Base-by-base conservation (phyloP, 64 coral and sea anemone genomes). In the Dendrophyllia cribrosa region DNA sequence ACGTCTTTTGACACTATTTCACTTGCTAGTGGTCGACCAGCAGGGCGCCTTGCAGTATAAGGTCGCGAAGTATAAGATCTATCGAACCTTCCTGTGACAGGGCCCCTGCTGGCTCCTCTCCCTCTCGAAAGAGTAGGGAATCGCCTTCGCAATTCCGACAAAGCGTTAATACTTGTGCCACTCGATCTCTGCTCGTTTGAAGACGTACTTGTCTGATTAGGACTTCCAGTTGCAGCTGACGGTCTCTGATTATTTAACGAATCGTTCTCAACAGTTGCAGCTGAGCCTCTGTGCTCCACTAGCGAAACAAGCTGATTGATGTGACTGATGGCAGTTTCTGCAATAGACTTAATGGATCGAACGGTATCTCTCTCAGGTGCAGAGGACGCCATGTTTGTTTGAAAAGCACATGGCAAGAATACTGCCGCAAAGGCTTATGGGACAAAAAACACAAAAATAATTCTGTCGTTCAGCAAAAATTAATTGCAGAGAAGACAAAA, bases 1-100 rank as follows among this genome's bases (percentile, higher is more conserved):
- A 93, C 83, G 87, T 93, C 82, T 44, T 77, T 93, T 67, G 91
- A 72, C 79, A 93, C 91, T 43, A 87, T 69, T 9, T 92, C 69
- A 73, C 71, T 58, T 75, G 68, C 58, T 44, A 72, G 44, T 19
- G 90, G 90, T 74, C 79, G 79, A 65, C 90, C 85, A 88, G 43
- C 63, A 56, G 73, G 26, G 56, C 52, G 79, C 58, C 79, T 89
- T 49, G 51, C 51, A 84, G 87, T 78, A 74, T 82, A 77, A 72
- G 69, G 58, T 5, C 48, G 51, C 8, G 50, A 72, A 45, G 65
- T 78, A 25, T 58, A 49, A 75, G 22, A 47, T 78, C 83, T 87
- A 50, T 79, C 75, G 14, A 51, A 64, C 53, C 53, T 56, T 56
- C 53, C 53, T 56, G 53, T 56, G 7, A 12, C 53, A 56, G 53